Evolutionary conservation across 23 tunicate species (phyloP).

Genomic region (Botrylloides violaceus): DNA sequence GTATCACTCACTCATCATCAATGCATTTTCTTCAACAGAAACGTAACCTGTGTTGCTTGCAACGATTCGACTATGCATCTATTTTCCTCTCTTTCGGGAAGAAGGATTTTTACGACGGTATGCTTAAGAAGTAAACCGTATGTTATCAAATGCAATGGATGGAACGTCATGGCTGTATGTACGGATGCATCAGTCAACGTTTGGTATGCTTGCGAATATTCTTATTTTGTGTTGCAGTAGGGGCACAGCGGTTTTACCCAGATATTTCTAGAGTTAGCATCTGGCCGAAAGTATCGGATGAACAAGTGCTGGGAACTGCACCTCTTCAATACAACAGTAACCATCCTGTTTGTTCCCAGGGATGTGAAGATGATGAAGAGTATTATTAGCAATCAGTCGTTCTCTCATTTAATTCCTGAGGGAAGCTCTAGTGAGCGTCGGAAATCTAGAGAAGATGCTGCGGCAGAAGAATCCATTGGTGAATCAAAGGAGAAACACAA

Average conservation of each 20-base stretch:
- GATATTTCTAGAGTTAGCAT: no score
- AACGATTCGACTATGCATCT: constrained; percentile 42
- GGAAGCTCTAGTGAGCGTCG: not conserved
- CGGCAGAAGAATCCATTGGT: not conserved
- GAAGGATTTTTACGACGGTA: constrained; percentile 42
- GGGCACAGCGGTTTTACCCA: no score
- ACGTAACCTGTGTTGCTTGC: constrained; percentile 41
- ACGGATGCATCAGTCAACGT: constrained; percentile 14
- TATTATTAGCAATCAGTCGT: constrained; percentile 25
- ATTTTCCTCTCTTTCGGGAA: constrained; percentile 48
- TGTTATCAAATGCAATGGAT: constrained; percentile 6
- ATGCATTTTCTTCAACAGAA: no score
- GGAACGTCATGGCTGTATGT: constrained; percentile 14
- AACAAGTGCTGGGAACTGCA: no score
- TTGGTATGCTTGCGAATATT: constrained; percentile 13
- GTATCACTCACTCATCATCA: no score
- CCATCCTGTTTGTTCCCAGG: constrained; percentile 29
- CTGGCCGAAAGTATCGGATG: no score
- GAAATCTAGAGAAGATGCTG: not conserved
- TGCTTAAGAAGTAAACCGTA: constrained; percentile 27
- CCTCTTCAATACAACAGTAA: no score
- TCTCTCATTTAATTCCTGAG: constrained; percentile 30
- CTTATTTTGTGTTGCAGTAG: no score
- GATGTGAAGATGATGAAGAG: constrained; percentile 28
- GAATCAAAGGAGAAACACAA: constrained; percentile 2